These are phyloP conservation scores for Trimorus sp. DNA, from an alignment of 2,888 invertebrate genomes.

Conservation along the genomic window DNA sequence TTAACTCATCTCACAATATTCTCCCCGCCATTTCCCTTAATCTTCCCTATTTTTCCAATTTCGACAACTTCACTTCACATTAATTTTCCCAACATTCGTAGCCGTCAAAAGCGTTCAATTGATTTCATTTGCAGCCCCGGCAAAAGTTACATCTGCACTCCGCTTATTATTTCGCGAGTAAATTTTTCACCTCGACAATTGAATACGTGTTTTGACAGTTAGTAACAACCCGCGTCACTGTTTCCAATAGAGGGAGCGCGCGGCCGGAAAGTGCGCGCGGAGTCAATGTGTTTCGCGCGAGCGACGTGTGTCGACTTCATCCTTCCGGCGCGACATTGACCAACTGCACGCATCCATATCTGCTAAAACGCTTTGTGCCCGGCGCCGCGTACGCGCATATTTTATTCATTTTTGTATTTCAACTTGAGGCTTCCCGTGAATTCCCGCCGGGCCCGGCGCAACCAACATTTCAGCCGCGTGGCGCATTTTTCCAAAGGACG, in stretches of 20 bases:
- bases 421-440: conserved; percentile 46
- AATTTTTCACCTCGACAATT: conserved; percentile 42
- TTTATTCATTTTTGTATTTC: conserved; percentile 50
- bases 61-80: too few species aligned
- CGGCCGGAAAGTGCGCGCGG: conserved; percentile 36
- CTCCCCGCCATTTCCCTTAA: too few species aligned
- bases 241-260: conserved; percentile 23
- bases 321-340: conserved; percentile 54
- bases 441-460: conserved; percentile 32
- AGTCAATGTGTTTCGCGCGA: conserved; percentile 52
- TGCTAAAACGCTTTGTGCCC: conserved; percentile 29
- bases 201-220: conserved; percentile 37
- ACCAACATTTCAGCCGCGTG: conserved; percentile 36
- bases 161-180: conserved; percentile 31
- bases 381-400: conserved; percentile 16
- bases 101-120: too few species aligned
- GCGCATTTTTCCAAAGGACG: conserved; percentile 37
- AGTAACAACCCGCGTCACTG: conserved; percentile 30
- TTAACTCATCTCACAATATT: too few species aligned
- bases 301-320: conserved; percentile 55
- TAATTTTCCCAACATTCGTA: too few species aligned
- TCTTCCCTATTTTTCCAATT: too few species aligned
- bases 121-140: not conserved
- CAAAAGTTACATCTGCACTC: not conserved
- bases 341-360: conserved; percentile 52